These are phyloP conservation scores for Varanus komodoensis DNA, from an alignment of 2,113 vertebrate species.

Conservation along the genomic window DNA sequence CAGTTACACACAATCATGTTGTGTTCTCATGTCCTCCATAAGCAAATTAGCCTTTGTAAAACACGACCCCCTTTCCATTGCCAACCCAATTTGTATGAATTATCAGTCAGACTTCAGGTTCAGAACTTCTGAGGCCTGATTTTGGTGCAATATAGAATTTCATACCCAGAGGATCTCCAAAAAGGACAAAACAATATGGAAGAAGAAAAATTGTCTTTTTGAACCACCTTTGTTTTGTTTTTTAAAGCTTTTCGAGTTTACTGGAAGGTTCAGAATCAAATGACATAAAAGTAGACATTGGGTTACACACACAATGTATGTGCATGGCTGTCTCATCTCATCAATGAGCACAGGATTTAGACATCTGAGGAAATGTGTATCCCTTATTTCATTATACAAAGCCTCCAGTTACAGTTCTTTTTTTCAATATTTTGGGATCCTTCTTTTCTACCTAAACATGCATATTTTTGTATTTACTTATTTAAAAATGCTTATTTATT, in stretches of 20 bases:
- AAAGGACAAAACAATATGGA: neutral
- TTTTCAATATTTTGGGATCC: too few species aligned
- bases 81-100: conserved; percentile 27
- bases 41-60: conserved; percentile 48
- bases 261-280: neutral
- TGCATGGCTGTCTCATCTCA: too few species aligned
- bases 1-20: neutral
- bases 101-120: neutral
- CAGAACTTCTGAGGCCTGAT: conserved; percentile 16
- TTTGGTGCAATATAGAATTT: neutral
- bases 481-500: too few species aligned
- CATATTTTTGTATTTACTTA: too few species aligned
- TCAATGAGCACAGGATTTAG: too few species aligned
- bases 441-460: too few species aligned
- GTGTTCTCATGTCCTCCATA: conserved; percentile 30
- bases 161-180: conserved; percentile 18
- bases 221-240: neutral
- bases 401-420: too few species aligned
- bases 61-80: conserved; percentile 30
- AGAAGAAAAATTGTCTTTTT: neutral
- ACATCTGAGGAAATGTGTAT: too few species aligned
- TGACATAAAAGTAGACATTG: neutral
- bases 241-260: neutral
- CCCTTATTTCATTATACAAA: too few species aligned
- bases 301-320: too few species aligned